Evolutionary conservation across 2,113 vertebrate species (phyloP).

Genomic region (Tachysurus fulvidraco): DNA sequence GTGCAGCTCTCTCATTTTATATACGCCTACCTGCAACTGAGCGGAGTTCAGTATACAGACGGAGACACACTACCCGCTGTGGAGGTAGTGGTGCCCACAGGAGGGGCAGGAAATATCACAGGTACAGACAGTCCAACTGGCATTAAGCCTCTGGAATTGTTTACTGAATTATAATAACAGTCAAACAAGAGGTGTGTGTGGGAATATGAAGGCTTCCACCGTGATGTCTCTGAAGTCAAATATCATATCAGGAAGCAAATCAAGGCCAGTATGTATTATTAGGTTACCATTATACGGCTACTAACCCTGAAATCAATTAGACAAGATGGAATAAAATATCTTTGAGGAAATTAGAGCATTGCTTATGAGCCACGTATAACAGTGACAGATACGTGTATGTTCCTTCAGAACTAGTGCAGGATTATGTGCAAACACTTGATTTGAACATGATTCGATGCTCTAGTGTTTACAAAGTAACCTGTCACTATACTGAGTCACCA

Average conservation of each 20-base stretch:
- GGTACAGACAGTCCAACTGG: constrained; percentile 58
- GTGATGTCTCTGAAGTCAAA: neutral
- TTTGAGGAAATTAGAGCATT: neutral
- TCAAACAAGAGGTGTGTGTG: neutral
- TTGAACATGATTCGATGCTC: neutral
- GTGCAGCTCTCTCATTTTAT: constrained; percentile 88
- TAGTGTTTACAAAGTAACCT: neutral
- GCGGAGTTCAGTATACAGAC: constrained; percentile 73
- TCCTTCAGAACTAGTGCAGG: no score
- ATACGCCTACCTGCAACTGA: constrained; percentile 86
- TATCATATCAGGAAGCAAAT: neutral
- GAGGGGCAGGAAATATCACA: constrained; percentile 87
- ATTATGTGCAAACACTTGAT: neutral
- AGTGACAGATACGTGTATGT: neutral
- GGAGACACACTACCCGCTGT: constrained; percentile 69
- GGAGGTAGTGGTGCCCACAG: constrained; percentile 91
- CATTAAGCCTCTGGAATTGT: neutral
- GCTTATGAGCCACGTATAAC: neutral
- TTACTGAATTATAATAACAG: neutral
- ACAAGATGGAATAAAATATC: neutral
- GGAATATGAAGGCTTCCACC: neutral
- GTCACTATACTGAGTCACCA: no score
- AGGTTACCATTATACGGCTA: neutral
- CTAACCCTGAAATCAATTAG: neutral
- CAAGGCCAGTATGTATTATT: neutral